Evolutionary conservation across 2,113 vertebrate genomes (phyloP).

Genomic region (Zapus hudsonius): DNA sequence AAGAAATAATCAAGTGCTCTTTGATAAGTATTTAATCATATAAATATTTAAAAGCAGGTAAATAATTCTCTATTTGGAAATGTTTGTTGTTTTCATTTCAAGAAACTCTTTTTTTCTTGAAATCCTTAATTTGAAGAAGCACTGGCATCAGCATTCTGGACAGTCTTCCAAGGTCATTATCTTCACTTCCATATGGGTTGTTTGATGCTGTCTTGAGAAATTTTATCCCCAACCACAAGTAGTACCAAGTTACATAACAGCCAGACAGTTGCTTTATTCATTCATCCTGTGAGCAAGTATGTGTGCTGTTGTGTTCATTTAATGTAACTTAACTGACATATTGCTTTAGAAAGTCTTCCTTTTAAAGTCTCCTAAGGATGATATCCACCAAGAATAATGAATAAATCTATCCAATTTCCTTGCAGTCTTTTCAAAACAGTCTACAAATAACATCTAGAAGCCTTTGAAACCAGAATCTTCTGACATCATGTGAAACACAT

Average conservation of each 20-base stretch:
- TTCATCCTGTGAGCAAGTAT: constrained; percentile 42
- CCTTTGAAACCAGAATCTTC: constrained; percentile 2
- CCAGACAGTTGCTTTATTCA: constrained; percentile 28
- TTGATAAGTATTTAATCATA: neutral
- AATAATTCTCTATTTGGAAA: neutral
- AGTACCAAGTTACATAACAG: neutral
- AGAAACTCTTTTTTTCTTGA: constrained; percentile 22
- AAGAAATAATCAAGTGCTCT: constrained; percentile 1
- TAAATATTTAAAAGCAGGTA: neutral
- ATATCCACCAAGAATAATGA: neutral
- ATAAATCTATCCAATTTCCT: neutral
- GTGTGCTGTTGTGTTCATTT: neutral
- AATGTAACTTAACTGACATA: neutral
- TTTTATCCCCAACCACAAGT: neutral
- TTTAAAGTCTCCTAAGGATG: neutral
- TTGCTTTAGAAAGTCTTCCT: constrained; percentile 22
- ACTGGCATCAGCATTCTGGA: neutral
- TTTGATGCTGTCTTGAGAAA: constrained; percentile 15
- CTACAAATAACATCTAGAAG: neutral
- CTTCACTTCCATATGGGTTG: neutral
- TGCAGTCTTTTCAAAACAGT: neutral
- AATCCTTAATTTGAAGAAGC: neutral
- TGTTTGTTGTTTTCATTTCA: neutral
- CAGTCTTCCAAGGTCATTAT: neutral
- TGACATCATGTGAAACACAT: neutral